Evolutionary conservation across 2,113 vertebrate genomes (phyloP).

Genomic region (Trematomus loennbergii): DNA sequence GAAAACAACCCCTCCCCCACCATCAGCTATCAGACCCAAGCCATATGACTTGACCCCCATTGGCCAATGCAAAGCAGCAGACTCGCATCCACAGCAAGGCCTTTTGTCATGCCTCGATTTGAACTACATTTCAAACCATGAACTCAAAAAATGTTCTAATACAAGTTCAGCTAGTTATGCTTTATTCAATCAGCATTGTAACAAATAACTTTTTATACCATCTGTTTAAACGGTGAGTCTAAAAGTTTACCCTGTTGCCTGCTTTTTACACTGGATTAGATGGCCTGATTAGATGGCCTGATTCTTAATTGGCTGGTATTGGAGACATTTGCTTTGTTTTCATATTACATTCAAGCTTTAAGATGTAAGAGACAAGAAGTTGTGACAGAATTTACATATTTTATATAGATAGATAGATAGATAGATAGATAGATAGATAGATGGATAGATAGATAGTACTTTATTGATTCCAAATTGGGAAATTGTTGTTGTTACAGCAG

Average conservation of each 20-base stretch:
- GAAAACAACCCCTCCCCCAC: constrained; percentile 77
- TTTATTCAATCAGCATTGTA: background rate
- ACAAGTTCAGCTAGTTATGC: background rate
- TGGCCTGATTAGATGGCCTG: constrained; percentile 20
- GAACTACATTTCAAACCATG: constrained; percentile 11
- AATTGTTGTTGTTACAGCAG: no score
- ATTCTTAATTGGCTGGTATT: constrained; percentile 1
- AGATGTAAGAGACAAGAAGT: background rate
- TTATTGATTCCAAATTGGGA: no score
- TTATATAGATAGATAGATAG: no score
- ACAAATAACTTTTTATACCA: background rate
- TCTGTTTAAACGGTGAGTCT: background rate
- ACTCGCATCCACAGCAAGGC: constrained; percentile 7
- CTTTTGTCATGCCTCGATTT: constrained; percentile 43
- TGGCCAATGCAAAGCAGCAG: constrained; percentile 44
- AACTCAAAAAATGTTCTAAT: background rate
- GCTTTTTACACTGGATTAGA: constrained; percentile 37
- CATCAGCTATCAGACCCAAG: constrained; percentile 51
- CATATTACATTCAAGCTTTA: constrained; percentile 6
- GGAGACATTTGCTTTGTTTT: constrained; percentile 1
- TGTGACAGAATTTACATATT: background rate
- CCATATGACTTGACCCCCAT: constrained; percentile 73
- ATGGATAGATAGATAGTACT: no score
- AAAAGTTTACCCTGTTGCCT: constrained; percentile 18
- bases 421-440: no score